phyloP scores from a whole-genome alignment of 2,113 vertebrate genomes.

The Labeo catla region DNA sequence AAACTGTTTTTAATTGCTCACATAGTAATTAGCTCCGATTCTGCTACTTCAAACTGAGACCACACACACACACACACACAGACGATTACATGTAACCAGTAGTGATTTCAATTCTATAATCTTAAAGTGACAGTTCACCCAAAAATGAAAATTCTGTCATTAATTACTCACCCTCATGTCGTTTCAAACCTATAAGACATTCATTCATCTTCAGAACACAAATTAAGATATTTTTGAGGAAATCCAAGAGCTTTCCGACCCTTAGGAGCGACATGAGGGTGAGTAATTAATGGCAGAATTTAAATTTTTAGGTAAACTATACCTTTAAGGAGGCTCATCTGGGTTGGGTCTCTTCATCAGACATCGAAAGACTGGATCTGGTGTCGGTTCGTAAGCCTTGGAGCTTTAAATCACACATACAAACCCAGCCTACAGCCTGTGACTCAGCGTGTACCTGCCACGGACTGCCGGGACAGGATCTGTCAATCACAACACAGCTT shows the following conservation, averaged over 20 bases:
- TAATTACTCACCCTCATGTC: too few relatives aligned
- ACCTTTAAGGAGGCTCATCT: too few relatives aligned
- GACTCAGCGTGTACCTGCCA: conserved; percentile 20
- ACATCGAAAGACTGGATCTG: background rate
- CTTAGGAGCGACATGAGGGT: too few relatives aligned
- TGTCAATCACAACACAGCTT: conserved; percentile 34
- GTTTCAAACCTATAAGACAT: too few relatives aligned
- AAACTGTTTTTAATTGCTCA: conserved; percentile 26
- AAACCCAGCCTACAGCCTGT: background rate
- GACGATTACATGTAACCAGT: background rate
- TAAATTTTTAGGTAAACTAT: too few relatives aligned
- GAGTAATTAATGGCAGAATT: too few relatives aligned
- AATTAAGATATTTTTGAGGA: too few relatives aligned
- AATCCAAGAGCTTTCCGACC: too few relatives aligned
- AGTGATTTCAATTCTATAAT: conserved; percentile 39
- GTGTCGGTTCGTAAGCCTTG: background rate
- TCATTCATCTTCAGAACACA: too few relatives aligned
- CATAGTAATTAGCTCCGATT: conserved; percentile 44
- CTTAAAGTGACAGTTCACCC: background rate
- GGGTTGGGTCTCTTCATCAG: background rate
- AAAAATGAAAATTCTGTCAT: too few relatives aligned
- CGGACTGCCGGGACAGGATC: background rate
- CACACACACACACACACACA: conserved; percentile 18
- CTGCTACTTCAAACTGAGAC: conserved; percentile 22
- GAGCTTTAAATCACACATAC: conserved; percentile 23